Base-by-base conservation (phyloP, 1,140 invertebrate species). In the Drosophila yakuba region DNA sequence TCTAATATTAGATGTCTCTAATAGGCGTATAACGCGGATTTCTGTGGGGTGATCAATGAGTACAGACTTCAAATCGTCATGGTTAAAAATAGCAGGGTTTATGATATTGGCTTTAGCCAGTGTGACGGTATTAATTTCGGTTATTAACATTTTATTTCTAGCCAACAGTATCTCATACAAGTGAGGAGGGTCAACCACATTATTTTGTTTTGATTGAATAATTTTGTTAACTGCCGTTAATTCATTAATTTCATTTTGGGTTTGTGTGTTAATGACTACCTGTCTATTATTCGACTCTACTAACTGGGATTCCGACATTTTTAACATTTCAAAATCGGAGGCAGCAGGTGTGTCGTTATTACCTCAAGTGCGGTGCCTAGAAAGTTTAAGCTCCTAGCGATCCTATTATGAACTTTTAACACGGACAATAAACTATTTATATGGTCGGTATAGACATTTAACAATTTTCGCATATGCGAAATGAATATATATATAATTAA, bases 1-100 rank as follows among this genome's bases (percentile, higher is more conserved):
- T 44, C 59, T 66, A 39, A 72, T 62, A 36, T 71, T 74, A 23
- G 56, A 67, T 4, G 48, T 56, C 39, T 51, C 25, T 47, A 51
- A 7, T 57, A 56, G 23, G 25, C 32, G 55, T 15, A 54, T 41
- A 15, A 63, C 25, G 15, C 55, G 38, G 2, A 52, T 47, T 25
- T 59, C 47, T 67, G 38, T 67, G 39, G 45, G 36, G 20, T 52
- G 47, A 58, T 67, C 38, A 43, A 23, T 3, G 23, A 47, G 52
- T 55, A 52, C 17, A 36, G 56, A 59, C 44, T 50, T 23, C 17
- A 41, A 41, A 41, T 15, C 6, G 2, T n/a, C 2, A 2, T 41
- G 14, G n/a, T 41, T 41, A 41, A 41, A 44, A 58, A 63, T 72
- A 1, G 7, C 38, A 4, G 38, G 45, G 14, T 45, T 64, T 55